Evolutionary conservation across 2,113 vertebrate genomes (phyloP).

Genomic region (Caloenas nicobarica): DNA sequence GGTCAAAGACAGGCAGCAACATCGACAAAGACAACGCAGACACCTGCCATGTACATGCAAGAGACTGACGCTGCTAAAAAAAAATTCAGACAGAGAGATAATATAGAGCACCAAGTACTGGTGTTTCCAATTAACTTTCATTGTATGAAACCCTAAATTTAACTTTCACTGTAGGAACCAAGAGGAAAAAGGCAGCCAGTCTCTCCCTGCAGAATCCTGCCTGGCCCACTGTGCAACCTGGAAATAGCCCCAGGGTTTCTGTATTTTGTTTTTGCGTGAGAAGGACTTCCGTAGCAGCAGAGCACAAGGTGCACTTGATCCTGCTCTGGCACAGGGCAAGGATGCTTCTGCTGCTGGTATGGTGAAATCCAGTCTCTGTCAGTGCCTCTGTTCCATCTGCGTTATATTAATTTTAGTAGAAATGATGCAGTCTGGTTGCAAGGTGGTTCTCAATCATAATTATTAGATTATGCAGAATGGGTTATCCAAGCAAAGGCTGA

Average conservation of each 20-base stretch:
- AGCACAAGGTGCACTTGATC: accelerated
- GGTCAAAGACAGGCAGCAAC: neutral
- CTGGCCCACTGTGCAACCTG: accelerated
- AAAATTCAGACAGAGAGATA: neutral
- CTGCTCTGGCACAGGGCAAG: neutral
- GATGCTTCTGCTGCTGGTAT: neutral
- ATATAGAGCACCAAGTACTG: accelerated
- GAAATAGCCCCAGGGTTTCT: neutral
- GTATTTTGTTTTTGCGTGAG: neutral
- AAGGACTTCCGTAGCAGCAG: neutral
- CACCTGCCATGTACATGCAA: accelerated
- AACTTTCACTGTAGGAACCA: neutral
- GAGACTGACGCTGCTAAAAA: accelerated
- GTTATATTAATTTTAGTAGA: accelerated
- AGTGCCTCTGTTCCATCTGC: neutral
- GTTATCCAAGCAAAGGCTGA: neutral
- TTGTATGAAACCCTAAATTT: neutral
- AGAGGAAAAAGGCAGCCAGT: neutral
- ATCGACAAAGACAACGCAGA: accelerated
- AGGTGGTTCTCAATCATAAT: neutral
- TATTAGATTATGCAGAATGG: neutral
- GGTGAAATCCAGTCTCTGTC: neutral
- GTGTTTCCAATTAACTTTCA: neutral
- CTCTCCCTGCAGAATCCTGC: neutral
- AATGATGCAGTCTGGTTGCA: neutral